phyloP scores from a whole-genome alignment of 64 coral and sea anemone genomes.

The Porites lutea region DNA sequence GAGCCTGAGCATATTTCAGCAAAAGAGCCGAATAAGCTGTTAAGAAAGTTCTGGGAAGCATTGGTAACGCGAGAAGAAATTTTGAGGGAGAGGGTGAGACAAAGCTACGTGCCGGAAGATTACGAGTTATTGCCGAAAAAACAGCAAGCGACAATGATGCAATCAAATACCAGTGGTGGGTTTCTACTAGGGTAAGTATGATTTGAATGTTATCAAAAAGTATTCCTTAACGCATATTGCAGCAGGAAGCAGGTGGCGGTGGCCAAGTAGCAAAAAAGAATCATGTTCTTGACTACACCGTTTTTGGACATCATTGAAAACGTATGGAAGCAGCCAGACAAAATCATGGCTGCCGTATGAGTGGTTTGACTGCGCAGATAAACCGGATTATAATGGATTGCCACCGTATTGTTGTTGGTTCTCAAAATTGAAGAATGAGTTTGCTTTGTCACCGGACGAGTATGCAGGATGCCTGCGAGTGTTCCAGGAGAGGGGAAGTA shows the following conservation, averaged over 20 bases:
- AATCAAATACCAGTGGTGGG: slow-evolving; percentile 30
- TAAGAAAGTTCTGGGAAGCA: slow-evolving; percentile 40
- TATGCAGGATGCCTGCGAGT: slow-evolving; percentile 32
- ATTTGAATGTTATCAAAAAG: slow-evolving; percentile 24
- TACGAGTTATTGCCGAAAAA: neutral
- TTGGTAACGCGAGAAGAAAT: slow-evolving; percentile 18
- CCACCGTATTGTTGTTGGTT: slow-evolving; percentile 42
- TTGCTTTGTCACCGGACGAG: slow-evolving; percentile 21
- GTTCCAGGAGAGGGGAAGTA: slow-evolving; percentile 29
- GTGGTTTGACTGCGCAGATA: slow-evolving; percentile 54
- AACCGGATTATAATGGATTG: slow-evolving; percentile 20
- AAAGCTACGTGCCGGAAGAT: neutral
- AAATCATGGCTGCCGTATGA: slow-evolving; percentile 48
- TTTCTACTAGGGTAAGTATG: slow-evolving; percentile 12
- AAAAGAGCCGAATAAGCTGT: slow-evolving; percentile 5
- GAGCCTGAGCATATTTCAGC: slow-evolving; percentile 15
- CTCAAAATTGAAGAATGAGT: slow-evolving; percentile 28
- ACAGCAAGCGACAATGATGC: neutral
- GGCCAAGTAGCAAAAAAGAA: slow-evolving; percentile 1
- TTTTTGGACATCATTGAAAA: slow-evolving; percentile 19
- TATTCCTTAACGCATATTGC: neutral
- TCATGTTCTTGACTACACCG: neutral
- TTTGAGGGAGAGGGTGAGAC: no score
- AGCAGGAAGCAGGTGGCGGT: neutral
- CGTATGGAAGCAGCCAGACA: neutral